Evolutionary conservation across 2,888 invertebrate genomes (phyloP).

Genomic region (Campoplex nolae): DNA sequence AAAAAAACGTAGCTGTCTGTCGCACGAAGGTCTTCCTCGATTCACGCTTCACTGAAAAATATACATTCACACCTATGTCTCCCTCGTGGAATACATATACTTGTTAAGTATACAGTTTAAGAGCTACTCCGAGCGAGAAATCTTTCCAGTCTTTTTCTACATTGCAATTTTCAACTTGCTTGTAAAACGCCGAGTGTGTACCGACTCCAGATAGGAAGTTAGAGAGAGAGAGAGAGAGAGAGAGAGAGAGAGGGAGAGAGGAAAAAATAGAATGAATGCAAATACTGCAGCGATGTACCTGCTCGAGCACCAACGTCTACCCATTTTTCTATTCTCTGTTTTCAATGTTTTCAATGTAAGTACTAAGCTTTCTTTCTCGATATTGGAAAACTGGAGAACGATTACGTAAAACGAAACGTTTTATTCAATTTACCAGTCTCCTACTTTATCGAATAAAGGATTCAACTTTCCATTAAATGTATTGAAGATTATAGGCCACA

Average conservation of each 20-base stretch:
- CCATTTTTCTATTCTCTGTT: neutral
- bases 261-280: slow-evolving; percentile 15
- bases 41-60: slow-evolving; percentile 72
- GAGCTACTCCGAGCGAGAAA: slow-evolving; percentile 13
- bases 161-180: slow-evolving; percentile 28
- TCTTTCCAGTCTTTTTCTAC: slow-evolving; percentile 28
- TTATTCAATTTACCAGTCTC: neutral
- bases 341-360: neutral
- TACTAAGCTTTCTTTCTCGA: neutral
- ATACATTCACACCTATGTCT: slow-evolving; percentile 51
- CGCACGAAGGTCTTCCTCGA: slow-evolving; percentile 72
- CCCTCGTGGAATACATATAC: neutral
- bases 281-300: slow-evolving; percentile 12
- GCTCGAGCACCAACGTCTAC: neutral
- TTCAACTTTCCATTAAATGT: neutral
- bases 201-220: slow-evolving; percentile 28
- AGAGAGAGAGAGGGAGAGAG: neutral
- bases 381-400: neutral
- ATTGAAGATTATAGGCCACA: too few relatives aligned
- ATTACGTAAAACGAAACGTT: neutral
- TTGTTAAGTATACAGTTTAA: slow-evolving; percentile 34
- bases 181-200: slow-evolving; percentile 50
- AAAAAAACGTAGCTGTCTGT: slow-evolving; percentile 60
- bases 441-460: neutral
- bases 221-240: neutral